phyloP scores from a whole-genome alignment of 2,797 vertebrate genomes.

The Enteromius trimaculatus region DNA sequence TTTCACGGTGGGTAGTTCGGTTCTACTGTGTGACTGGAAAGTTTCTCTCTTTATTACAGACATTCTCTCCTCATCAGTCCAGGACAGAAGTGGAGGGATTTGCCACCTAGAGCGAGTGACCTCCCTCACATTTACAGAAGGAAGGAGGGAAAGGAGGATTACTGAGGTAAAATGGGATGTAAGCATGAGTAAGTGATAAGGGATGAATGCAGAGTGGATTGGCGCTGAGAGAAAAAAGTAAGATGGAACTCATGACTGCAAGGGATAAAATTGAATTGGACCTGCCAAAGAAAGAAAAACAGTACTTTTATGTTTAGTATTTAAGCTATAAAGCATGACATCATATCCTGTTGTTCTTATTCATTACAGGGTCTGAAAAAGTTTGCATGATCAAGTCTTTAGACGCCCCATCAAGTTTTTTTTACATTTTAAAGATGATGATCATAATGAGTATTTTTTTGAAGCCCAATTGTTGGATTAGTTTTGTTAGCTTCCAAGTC shows the following conservation, averaged over 20 bases:
- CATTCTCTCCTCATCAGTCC: conserved; percentile 16
- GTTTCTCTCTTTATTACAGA: conserved; percentile 42
- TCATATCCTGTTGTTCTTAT: not conserved
- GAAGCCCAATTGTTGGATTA: not conserved
- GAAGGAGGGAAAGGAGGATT: conserved; percentile 15
- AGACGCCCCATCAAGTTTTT: not conserved
- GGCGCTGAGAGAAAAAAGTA: not conserved
- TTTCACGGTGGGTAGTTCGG: not conserved
- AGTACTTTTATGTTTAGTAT: not conserved
- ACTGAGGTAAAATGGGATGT: not conserved
- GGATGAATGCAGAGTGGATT: conserved; percentile 10
- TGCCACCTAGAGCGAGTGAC: not conserved
- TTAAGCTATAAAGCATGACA: not conserved
- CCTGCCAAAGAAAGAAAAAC: not conserved
- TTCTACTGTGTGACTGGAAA: not conserved
- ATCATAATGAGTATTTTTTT: not conserved
- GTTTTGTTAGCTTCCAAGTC: not conserved
- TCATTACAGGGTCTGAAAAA: not conserved
- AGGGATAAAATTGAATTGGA: not conserved
- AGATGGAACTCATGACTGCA: not conserved
- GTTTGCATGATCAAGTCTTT: not conserved
- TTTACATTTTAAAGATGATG: not conserved
- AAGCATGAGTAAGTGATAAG: conserved; percentile 19
- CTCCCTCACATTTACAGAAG: conserved; percentile 1
- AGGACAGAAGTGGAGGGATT: not conserved